phyloP scores from a whole-genome alignment of 2,888 invertebrate species.

The Amiota communis region DNA sequence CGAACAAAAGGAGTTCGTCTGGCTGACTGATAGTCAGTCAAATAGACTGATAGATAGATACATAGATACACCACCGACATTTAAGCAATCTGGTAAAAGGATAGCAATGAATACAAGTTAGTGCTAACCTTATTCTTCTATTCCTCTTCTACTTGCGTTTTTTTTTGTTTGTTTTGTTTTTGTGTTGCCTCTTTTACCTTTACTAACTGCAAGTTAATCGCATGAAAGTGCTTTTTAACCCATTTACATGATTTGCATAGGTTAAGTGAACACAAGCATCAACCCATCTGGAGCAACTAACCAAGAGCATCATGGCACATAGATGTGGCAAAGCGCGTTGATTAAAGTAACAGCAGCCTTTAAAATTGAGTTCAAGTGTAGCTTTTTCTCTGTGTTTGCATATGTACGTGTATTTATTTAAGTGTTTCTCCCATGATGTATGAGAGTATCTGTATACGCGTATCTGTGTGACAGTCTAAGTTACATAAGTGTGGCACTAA shows the following conservation, averaged over 20 bases:
- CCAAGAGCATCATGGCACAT: neutral
- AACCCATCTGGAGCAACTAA: no score
- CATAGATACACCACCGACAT: no score
- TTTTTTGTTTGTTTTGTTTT: no score
- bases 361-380: slow-evolving; percentile 20
- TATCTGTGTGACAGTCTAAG: neutral
- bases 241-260: slow-evolving; percentile 27
- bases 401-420: neutral
- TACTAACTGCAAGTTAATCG: slow-evolving; percentile 14
- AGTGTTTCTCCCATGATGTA: no score
- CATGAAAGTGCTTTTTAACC: slow-evolving; percentile 29
- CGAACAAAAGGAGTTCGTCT: no score
- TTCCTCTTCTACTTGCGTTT: no score
- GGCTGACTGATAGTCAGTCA: neutral
- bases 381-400: neutral
- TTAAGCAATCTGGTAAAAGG: no score
- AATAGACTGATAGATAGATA: neutral
- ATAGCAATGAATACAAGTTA: no score
- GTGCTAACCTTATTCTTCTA: neutral
- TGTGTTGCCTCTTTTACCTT: no score
- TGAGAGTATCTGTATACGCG: no score
- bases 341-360: neutral
- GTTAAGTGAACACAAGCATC: neutral
- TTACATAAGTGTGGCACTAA: no score
- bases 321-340: neutral